Evolutionary conservation across 2,888 invertebrate genomes (phyloP), one percentile per base, ranked within the genome.

Genomic region (Xanthorhoe spadicearia): DNA sequence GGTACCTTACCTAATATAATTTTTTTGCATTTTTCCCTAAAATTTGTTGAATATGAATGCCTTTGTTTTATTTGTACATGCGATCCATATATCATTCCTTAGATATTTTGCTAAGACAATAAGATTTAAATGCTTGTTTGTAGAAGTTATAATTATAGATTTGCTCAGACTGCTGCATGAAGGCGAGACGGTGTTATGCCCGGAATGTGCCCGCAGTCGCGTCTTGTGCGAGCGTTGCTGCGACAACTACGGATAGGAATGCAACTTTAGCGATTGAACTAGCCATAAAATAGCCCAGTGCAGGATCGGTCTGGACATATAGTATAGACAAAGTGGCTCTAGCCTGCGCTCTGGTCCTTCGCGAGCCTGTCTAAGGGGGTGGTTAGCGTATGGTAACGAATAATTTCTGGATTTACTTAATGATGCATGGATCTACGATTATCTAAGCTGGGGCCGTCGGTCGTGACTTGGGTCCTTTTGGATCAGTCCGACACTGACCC

Each of bases 121-220:
- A 38, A 9, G 35, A n/a, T 5, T 46, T 23, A 23, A 23, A 23
- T 13, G 46, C 13, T n/a, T 46, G 46, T 7, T n/a, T 46, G 15
- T 61, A 19, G 15, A 55, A 10, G 18, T 13, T 57, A 48, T 64
- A 48, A 43, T 60, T 63, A 67, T 61, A 50, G 62, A 59, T 70
- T 66, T 52, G 23, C 23, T 23, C 23, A 23, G 71, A 67, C 68
- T 73, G 66, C 70, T 66, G 50, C 68, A 69, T 58, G 66, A 65
- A 74, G 76, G 79, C 78, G 83, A 84, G 79, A 80, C 83, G 75
- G 38, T 71, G 85, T 85, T 77, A 89, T 87, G 85, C 67, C 68
- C 73, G 85, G 88, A 88, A 87, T 90, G 87, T 80, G 83, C 84
- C 77, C 77, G 72, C 48, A 62, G 62, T 50, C 49, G 61, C 76